Base-by-base conservation (phyloP, 2,888 invertebrate genomes). In the Epistrophe grossulariae region DNA sequence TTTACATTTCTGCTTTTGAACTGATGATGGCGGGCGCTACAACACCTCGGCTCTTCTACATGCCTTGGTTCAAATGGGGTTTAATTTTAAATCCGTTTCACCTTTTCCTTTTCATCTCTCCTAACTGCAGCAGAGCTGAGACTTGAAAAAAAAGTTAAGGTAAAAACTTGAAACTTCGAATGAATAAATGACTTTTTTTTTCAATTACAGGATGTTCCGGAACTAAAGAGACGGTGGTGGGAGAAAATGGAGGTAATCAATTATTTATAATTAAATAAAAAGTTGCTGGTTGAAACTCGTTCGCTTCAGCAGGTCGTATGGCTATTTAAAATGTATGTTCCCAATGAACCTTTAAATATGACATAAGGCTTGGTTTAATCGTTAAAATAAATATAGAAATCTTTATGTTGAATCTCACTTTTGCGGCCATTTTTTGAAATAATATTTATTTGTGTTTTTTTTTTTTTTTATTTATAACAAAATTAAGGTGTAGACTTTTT, bases 111-210 rank as follows among this genome's bases (percentile, higher is more conserved):
- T 11, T 35, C n/a, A 7, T 40, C 31, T 24, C 38, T 8, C 7
- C 8, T 8, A 8, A n/a, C 5, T 6, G 45, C 10, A 45, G n/a
- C 64, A 38, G 24, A 59, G 35, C 4, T n/a, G n/a, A n/a, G 55
- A 66, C 48, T 64, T 76, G 70, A 70, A 5, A 7, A 66, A 31
- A 55, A 55, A 28, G 0, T 17, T 35, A 4, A 17, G 2, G 11
- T 13, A 48, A 45, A 31, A 38, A 70, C 70, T 64, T 60, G 35
- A 79, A 66, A 66, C 64, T 72, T 68, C 0, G 13, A 10, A 64
- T 43, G 15, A n/a, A n/a, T 28, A n/a, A 28, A 13, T n/a, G 4
- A 13, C 19, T 31, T 64, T 11, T 45, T 60, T 19, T 11, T 45
- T 60, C 19, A 60, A 3, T 4, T 15, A 50, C 9, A 50, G 68